phyloP scores from a whole-genome alignment of 2,113 vertebrate species.

The Struthidea cinerea region DNA sequence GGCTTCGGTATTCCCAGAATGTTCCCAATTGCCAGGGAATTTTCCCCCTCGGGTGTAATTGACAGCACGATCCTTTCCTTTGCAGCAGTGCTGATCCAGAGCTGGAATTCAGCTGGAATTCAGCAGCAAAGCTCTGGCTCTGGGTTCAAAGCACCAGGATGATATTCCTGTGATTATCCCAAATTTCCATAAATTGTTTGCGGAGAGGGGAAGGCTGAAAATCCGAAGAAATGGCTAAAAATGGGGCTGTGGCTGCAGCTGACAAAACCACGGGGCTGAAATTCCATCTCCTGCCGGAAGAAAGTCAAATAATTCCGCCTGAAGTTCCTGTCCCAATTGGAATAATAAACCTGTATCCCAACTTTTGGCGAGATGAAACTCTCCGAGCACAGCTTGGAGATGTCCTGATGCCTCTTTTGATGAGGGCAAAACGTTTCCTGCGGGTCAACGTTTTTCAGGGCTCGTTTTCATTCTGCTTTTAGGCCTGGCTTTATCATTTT shows the following conservation, averaged over 20 bases:
- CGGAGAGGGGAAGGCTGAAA: not conserved
- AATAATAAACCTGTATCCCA: not conserved
- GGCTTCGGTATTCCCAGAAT: not conserved
- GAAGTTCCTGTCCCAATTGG: not conserved
- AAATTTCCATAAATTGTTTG: not conserved
- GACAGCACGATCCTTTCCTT: not conserved
- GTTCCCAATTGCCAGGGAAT: not conserved
- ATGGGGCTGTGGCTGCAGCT: not conserved
- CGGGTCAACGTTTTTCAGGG: not conserved
- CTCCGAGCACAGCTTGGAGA: not conserved
- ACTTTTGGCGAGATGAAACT: not conserved
- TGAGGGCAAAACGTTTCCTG: not conserved
- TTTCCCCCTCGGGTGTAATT: not conserved
- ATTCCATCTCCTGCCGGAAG: not conserved
- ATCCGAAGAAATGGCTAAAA: not conserved
- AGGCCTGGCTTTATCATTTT: not conserved
- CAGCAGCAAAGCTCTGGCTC: not conserved
- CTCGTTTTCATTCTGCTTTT: not conserved
- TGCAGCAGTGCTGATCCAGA: not conserved
- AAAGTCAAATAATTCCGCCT: not conserved
- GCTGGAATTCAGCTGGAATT: not conserved
- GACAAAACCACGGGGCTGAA: not conserved
- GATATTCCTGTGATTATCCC: not conserved
- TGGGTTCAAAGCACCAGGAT: not conserved
- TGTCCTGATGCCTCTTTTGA: not conserved